Evolutionary conservation across 2,888 invertebrate genomes (phyloP).

Genomic region (Silvanus unidentatus): DNA sequence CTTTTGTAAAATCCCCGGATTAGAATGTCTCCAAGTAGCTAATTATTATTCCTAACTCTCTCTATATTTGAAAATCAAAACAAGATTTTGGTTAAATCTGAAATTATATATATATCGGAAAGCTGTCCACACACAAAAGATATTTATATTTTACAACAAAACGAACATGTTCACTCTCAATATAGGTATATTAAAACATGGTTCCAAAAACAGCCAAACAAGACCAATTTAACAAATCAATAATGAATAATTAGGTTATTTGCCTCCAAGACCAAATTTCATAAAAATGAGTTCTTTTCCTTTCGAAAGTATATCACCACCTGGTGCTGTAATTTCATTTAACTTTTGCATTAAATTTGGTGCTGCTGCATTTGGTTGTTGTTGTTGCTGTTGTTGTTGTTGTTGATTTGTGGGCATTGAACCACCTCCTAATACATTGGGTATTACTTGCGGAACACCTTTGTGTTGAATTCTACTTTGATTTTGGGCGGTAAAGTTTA

Average conservation of each 20-base stretch:
- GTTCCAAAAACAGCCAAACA: slow-evolving; percentile 27
- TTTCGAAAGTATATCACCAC: slow-evolving; percentile 85
- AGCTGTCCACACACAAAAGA: no score
- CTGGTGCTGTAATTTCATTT: slow-evolving; percentile 82
- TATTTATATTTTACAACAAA: no score
- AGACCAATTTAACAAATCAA: slow-evolving; percentile 1
- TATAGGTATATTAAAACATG: slow-evolving; percentile 13
- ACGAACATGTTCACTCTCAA: no score
- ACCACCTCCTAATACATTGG: slow-evolving; percentile 38
- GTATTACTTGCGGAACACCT: slow-evolving; percentile 52
- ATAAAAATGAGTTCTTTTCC: slow-evolving; percentile 92
- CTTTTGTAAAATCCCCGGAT: no score
- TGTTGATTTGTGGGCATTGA: slow-evolving; percentile 19
- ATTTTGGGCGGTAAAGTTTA: slow-evolving; percentile 20
- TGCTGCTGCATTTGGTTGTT: slow-evolving; percentile 44
- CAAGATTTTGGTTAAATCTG: no score
- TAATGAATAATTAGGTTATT: slow-evolving; percentile 36
- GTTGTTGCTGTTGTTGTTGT: slow-evolving; percentile 44
- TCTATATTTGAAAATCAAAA: no score
- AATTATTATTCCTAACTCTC: no score
- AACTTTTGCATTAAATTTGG: slow-evolving; percentile 86
- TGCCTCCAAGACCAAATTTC: slow-evolving; percentile 82
- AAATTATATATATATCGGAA: no score
- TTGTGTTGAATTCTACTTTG: slow-evolving; percentile 40
- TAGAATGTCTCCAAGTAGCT: no score